These are phyloP conservation scores for Arothron firmamentum DNA, from an alignment of 2,113 vertebrate genomes.

Conservation along the genomic window DNA sequence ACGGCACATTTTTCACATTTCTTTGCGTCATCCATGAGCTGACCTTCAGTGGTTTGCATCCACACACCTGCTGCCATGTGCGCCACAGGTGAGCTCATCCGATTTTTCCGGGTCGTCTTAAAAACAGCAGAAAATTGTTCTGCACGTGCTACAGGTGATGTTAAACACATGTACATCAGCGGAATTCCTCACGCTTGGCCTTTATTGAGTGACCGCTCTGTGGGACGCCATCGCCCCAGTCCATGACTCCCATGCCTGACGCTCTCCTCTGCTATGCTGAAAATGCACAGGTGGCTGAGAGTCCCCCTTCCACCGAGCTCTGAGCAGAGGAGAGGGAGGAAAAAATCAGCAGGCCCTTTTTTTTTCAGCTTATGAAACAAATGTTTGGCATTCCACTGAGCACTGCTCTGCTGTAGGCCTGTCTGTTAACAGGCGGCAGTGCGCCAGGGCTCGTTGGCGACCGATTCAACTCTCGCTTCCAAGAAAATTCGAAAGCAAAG, in stretches of 20 bases:
- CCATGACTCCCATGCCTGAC: constrained; percentile 40
- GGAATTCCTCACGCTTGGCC: constrained; percentile 63
- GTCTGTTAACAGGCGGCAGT: constrained; percentile 53
- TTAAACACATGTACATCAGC: constrained; percentile 63
- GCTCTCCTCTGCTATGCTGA: constrained; percentile 63
- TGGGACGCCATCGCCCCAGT: constrained; percentile 57
- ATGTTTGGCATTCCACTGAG: constrained; percentile 70
- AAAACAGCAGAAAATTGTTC: constrained; percentile 56
- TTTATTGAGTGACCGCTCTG: constrained; percentile 66
- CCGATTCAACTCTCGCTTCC: constrained; percentile 44
- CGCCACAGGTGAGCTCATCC: constrained; percentile 1
- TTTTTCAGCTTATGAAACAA: constrained; percentile 65
- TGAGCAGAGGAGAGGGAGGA: constrained; percentile 45
- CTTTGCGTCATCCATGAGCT: too few relatives aligned
- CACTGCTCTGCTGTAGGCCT: constrained; percentile 61
- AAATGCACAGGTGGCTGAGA: constrained; percentile 68
- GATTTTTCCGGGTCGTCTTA: constrained; percentile 44
- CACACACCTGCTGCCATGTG: too few relatives aligned
- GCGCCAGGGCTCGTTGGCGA: constrained; percentile 56
- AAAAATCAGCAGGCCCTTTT: constrained; percentile 52
- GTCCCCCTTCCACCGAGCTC: constrained; percentile 44
- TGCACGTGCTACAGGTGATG: constrained; percentile 30
- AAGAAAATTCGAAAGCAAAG: constrained; percentile 38
- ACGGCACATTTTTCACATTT: too few relatives aligned
- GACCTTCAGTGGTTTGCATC: too few relatives aligned